phyloP scores from a whole-genome alignment of 2,888 invertebrate species.

The Netelia inedita region DNA sequence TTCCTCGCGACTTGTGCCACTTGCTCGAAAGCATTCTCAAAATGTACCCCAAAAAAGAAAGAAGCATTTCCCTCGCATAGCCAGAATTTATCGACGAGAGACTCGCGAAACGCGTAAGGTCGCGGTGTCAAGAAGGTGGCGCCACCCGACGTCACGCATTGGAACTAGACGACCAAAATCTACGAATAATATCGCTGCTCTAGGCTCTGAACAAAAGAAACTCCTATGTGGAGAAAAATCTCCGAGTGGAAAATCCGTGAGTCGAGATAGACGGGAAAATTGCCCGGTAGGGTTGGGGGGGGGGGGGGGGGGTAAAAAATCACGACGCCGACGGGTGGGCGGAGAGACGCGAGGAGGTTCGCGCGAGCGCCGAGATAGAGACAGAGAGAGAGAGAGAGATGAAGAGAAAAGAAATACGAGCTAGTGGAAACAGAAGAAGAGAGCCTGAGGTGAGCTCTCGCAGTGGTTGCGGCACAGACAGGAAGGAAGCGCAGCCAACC shows the following conservation, averaged over 20 bases:
- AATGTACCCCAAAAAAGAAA: neutral
- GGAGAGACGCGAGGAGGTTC: neutral
- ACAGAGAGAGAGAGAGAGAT: slow-evolving; percentile 22
- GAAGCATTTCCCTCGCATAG: neutral
- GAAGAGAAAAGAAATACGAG: slow-evolving; percentile 33
- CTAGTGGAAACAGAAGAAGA: slow-evolving; percentile 63
- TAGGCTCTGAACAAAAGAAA: too few relatives aligned
- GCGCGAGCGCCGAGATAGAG: slow-evolving; percentile 34
- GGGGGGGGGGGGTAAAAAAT: neutral
- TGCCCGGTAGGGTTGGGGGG: slow-evolving; percentile 3
- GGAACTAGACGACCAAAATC: too few relatives aligned
- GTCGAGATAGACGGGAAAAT: slow-evolving; percentile 8
- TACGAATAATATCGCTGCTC: too few relatives aligned
- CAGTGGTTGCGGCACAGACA: slow-evolving; percentile 82
- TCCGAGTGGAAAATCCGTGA: too few relatives aligned
- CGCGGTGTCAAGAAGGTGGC: too few relatives aligned
- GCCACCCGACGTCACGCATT: too few relatives aligned
- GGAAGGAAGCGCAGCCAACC: slow-evolving; percentile 85
- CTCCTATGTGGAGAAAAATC: too few relatives aligned
- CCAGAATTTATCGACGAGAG: too few relatives aligned
- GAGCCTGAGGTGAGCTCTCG: slow-evolving; percentile 67
- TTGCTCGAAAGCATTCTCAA: neutral
- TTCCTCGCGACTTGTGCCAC: slow-evolving; percentile 46
- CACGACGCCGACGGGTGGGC: neutral
- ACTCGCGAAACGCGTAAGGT: too few relatives aligned